Conservation (phyloP, 1,140 invertebrate species). For the Bilobella aurantiaca region DNA sequence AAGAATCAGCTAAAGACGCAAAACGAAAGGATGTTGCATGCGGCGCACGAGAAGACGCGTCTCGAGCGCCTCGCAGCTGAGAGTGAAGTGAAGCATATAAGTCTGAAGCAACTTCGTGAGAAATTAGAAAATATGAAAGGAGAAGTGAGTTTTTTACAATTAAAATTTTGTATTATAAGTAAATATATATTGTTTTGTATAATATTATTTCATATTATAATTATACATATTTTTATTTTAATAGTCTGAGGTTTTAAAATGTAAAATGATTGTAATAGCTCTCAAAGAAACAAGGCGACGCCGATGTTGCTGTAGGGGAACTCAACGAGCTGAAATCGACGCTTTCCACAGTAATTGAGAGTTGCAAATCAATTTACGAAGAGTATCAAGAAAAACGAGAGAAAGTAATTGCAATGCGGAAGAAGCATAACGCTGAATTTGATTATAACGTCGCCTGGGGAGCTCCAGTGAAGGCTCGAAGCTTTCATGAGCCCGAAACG, state of each 20-base stretch:
- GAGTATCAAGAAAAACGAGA: conserved; percentile 50
- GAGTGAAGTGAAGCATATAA: conserved; percentile 56
- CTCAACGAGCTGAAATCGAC: conserved; percentile 26
- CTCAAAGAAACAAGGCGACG: conserved; percentile 30
- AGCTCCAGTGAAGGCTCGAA: conserved; percentile 25
- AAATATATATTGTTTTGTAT: conserved; percentile 8
- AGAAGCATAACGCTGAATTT: conserved; percentile 31
- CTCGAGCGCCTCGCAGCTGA: conserved; percentile 55
- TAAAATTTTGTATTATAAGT: neutral
- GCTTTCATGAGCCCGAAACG: conserved; percentile 10
- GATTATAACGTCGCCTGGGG: conserved; percentile 38
- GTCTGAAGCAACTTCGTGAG: conserved; percentile 72
- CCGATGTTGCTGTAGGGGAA: conserved; percentile 22
- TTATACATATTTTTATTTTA: no score
- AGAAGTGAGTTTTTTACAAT: conserved; percentile 43
- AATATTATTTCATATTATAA: no score
- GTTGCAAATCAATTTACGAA: conserved; percentile 48
- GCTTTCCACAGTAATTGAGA: conserved; percentile 30
- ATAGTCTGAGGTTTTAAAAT: no score
- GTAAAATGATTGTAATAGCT: conserved; percentile 25
- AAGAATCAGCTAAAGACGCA: conserved; percentile 76
- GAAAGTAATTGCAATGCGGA: conserved; percentile 38
- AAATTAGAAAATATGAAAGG: conserved; percentile 55
- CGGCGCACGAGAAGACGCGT: conserved; percentile 73
- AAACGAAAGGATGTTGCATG: conserved; percentile 57